Base-by-base conservation (phyloP, 2,113 vertebrate species). In the Nestor notabilis region DNA sequence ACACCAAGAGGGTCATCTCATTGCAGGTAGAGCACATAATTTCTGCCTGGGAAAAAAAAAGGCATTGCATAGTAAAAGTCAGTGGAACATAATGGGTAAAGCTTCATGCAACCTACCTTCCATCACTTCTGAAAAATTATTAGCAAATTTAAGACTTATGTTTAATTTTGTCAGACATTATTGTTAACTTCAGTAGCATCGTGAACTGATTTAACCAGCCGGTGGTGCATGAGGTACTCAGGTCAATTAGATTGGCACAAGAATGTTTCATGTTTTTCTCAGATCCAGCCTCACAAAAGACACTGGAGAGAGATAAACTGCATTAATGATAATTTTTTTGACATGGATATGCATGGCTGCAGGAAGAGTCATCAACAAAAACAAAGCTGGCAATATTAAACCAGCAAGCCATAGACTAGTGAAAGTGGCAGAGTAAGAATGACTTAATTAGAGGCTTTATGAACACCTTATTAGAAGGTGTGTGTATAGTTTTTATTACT, bases 111-210 rank as follows among this genome's bases (percentile, higher is more conserved):
- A 81, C 41, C 50, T 47, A 55, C 39, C 66, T 97, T 96, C 90
- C 17, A 65, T 85, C 21, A 60, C 87, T 94, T 93, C 77, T 13
- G 27, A 49, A 95, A 96, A 98, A 96, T 92, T 92, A 95, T 93
- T 77, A 84, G 64, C 85, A 94, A 97, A 96, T 98, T 96, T 97
- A 97, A 95, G 52, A 56, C 58, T 89, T 92, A 49, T 20, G 7
- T 93, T 65, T 96, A 78, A 96, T 97, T 97, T 98, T 96, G 53
- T 94, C 53, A 94, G 68, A 35, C 7, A 49, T 96, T 90, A 89
- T 93, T 96, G 97, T 97, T 95, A 95, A 93, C 21, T 96, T 24
- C 24, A 89, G 23, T 41, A 53, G 28, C 49, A 92, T 65, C 55
- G 68, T 41, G 71, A 93, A 46, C 52, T 88, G 84, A 85, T 97